Percentiles rank a stretch among this genome's conserved stretches.
These are phyloP conservation scores for Cybosia mesomella DNA, from an alignment of 2,888 invertebrate genomes.

Conservation along the genomic window DNA sequence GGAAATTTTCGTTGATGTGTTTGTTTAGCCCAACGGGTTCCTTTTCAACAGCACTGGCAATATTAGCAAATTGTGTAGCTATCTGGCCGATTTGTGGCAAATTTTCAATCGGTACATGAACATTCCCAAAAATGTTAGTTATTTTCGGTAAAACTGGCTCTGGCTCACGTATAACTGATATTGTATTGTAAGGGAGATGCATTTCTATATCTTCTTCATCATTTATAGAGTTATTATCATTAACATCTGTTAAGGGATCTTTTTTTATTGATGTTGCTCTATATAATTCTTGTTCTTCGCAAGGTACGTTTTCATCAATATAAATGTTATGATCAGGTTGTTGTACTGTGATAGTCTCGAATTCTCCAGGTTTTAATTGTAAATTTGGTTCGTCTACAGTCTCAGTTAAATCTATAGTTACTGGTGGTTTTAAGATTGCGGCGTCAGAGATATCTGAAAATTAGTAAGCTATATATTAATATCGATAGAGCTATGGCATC, in stretches of 20 bases:
- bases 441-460: not conserved
- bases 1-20: not conserved
- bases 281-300: not conserved
- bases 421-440: not conserved
- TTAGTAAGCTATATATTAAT: not conserved
- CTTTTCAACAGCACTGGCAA: not conserved
- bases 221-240: not conserved
- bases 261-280: not conserved
- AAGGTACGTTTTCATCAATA: not conserved
- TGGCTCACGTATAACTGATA: not conserved
- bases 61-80: not conserved
- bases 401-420: not conserved
- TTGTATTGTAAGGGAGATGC: not conserved
- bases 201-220: not conserved
- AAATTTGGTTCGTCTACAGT: not conserved
- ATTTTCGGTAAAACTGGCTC: constrained; percentile 47
- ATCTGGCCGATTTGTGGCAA: not conserved
- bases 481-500: no score
- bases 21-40: not conserved
- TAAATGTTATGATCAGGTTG: not conserved
- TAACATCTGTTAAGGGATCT: not conserved
- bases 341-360: not conserved
- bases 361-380: not conserved
- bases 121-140: constrained; percentile 50
- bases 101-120: constrained; percentile 37